These are phyloP conservation scores for Glareola pratincola DNA, from an alignment of 2,113 vertebrate genomes.

Conservation along the genomic window DNA sequence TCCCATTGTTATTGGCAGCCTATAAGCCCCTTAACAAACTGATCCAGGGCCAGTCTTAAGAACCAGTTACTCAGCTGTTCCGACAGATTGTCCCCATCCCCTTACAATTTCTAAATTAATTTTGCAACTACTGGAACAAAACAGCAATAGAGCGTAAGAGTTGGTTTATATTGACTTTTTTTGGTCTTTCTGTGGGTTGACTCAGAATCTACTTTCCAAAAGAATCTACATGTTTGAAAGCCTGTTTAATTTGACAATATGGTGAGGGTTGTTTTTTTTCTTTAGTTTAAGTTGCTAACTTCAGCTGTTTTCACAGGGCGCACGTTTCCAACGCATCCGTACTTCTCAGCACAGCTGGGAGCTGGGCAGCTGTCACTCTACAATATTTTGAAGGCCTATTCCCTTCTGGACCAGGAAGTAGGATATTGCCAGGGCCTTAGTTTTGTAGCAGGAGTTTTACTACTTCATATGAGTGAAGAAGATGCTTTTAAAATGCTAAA, in stretches of 20 bases:
- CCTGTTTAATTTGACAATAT: not conserved
- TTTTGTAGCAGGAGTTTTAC: conserved; percentile 81
- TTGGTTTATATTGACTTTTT: not conserved
- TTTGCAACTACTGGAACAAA: not conserved
- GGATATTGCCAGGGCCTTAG: conserved; percentile 85
- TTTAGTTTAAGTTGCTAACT: not conserved
- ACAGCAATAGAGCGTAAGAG: not conserved
- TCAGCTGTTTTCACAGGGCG: conserved; percentile 71
- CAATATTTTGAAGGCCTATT: conserved; percentile 85
- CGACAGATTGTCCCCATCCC: not conserved
- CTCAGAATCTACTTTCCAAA: not conserved
- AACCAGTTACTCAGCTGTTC: not conserved
- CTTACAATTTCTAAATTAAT: not conserved
- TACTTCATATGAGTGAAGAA: conserved; percentile 84
- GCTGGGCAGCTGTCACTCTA: conserved; percentile 83
- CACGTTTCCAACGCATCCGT: conserved; percentile 83
- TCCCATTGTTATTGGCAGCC: not conserved
- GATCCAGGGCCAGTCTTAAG: not conserved
- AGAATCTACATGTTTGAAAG: not conserved
- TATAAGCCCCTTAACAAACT: not conserved
- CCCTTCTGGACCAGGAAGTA: conserved; percentile 82
- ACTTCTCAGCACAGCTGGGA: conserved; percentile 82
- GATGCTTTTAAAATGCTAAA: conserved; percentile 82
- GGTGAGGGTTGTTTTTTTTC: not conserved
- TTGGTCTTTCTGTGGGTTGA: not conserved